Evolutionary conservation across 2,113 vertebrate species (phyloP).

Genomic region (Phrynosoma platyrhinos): DNA sequence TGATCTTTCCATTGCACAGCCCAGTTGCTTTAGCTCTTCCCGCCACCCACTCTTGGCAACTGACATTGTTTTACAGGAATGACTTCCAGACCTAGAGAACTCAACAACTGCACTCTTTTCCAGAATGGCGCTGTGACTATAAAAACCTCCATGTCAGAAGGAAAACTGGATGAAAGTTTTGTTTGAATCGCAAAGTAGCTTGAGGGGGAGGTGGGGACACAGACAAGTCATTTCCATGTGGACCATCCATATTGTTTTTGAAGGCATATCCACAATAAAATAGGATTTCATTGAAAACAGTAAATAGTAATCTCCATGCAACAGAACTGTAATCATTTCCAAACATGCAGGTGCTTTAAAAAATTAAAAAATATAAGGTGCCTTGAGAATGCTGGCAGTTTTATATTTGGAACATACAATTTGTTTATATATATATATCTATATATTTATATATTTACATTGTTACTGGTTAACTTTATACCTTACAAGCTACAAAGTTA

Average conservation of each 20-base stretch:
- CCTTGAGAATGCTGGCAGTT: slow-evolving; percentile 88
- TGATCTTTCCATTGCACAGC: slow-evolving; percentile 46
- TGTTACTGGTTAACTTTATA: slow-evolving; percentile 77
- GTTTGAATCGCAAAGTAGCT: slow-evolving; percentile 54
- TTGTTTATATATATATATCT: slow-evolving; percentile 56
- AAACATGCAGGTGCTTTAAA: slow-evolving; percentile 86
- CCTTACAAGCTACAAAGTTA: slow-evolving; percentile 90
- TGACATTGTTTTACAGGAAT: slow-evolving; percentile 32
- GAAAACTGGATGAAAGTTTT: slow-evolving; percentile 51
- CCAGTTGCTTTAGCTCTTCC: slow-evolving; percentile 35
- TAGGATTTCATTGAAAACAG: slow-evolving; percentile 80
- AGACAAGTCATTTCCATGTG: slow-evolving; percentile 53
- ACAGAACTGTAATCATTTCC: slow-evolving; percentile 76
- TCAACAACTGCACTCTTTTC: slow-evolving; percentile 45
- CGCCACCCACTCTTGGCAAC: slow-evolving; percentile 28
- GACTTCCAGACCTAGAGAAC: slow-evolving; percentile 40
- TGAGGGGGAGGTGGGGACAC: not conserved
- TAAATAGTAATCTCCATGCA: slow-evolving; percentile 88
- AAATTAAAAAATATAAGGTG: slow-evolving; percentile 87
- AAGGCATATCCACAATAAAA: slow-evolving; percentile 82
- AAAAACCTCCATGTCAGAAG: slow-evolving; percentile 30
- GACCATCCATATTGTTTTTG: slow-evolving; percentile 68
- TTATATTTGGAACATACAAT: slow-evolving; percentile 83
- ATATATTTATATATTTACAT: slow-evolving; percentile 79
- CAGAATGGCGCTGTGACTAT: slow-evolving; percentile 48